phyloP scores from a whole-genome alignment of 2,113 vertebrate species.

The Psilopsiagon aurifrons region DNA sequence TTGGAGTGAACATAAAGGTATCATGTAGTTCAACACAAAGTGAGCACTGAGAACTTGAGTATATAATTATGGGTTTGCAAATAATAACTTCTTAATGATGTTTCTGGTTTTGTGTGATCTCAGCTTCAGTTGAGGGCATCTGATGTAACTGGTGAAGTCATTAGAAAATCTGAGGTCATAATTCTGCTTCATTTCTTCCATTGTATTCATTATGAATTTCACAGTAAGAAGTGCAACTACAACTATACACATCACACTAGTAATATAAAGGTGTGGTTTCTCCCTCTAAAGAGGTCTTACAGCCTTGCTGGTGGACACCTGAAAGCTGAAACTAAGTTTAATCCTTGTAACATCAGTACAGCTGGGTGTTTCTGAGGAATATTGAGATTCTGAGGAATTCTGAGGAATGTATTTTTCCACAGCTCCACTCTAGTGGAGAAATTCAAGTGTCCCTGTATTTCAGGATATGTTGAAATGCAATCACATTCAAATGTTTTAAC shows the following conservation, averaged over 20 bases:
- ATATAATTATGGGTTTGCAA: not conserved
- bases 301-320: not conserved
- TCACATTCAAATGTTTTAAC: not conserved
- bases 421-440: not conserved
- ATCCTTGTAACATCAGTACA: not conserved
- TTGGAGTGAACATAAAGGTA: not conserved
- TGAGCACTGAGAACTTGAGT: not conserved
- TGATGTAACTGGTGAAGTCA: not conserved
- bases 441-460: not conserved
- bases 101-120: not conserved
- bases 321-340: not conserved
- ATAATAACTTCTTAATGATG: not conserved
- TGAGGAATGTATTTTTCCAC: not conserved
- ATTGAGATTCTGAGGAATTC: not conserved
- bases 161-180: not conserved
- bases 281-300: not conserved
- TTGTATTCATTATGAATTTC: not conserved
- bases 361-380: not conserved
- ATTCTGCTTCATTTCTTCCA: not conserved
- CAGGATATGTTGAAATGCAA: not conserved
- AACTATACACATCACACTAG: rapidly evolving
- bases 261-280: not conserved
- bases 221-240: not conserved
- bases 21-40: not conserved
- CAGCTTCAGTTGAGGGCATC: not conserved